These are phyloP conservation scores for Drosophila lini DNA, from an alignment of 1,140 invertebrate species.

Conservation along the genomic window DNA sequence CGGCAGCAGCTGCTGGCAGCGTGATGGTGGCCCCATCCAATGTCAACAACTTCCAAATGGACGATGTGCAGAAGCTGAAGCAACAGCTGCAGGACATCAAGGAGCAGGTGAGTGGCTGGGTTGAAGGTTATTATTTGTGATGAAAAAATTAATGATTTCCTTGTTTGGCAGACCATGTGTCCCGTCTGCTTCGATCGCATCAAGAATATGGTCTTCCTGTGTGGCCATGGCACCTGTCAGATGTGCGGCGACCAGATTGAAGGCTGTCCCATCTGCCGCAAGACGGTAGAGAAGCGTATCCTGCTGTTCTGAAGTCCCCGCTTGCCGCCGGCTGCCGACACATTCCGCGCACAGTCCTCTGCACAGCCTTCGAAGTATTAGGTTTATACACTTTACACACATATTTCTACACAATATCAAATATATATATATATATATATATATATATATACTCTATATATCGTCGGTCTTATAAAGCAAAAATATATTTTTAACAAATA, in stretches of 20 bases:
- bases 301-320: slow-evolving; percentile 90
- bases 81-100: slow-evolving; percentile 99
- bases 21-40: slow-evolving; percentile 74
- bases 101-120: slow-evolving; percentile 91
- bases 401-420: slow-evolving; percentile 42
- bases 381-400: slow-evolving; percentile 43
- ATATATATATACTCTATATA: slow-evolving; percentile 41
- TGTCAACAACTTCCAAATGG: slow-evolving; percentile 84
- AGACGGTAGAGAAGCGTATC: slow-evolving; percentile 97
- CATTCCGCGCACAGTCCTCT: slow-evolving; percentile 66
- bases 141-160: background rate
- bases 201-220: slow-evolving; percentile 99
- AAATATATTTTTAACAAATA: slow-evolving; percentile 78
- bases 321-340: slow-evolving; percentile 16
- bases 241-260: slow-evolving; percentile 98
- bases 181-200: slow-evolving; percentile 98
- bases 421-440: background rate
- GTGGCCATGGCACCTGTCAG: slow-evolving; percentile 98
- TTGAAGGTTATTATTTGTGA: background rate
- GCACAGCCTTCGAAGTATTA: slow-evolving; percentile 62
- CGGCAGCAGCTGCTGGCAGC: slow-evolving; percentile 15
- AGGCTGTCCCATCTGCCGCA: slow-evolving; percentile 98
- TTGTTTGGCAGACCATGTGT: slow-evolving; percentile 94
- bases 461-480: slow-evolving; percentile 61
- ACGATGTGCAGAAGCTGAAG: slow-evolving; percentile 96